phyloP scores from a whole-genome alignment of 2,888 invertebrate species.

The Sarcophaga carnaria region DNA sequence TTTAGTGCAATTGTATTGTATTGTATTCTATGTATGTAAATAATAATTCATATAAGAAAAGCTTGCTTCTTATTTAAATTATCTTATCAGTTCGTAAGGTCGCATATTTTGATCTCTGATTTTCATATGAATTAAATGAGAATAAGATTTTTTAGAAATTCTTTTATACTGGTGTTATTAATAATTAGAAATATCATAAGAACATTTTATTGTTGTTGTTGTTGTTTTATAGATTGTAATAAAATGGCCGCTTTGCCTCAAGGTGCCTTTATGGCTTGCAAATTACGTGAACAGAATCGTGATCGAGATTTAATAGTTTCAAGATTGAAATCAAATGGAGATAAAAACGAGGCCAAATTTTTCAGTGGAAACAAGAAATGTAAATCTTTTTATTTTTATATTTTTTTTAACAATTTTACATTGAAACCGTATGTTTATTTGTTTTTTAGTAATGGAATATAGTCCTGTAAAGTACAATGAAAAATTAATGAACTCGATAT shows the following conservation, averaged over 20 bases:
- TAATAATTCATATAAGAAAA: background rate
- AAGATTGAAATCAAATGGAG: slow-evolving; percentile 82
- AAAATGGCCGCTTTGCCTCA: slow-evolving; percentile 90
- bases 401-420: background rate
- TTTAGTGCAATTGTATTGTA: background rate
- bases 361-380: slow-evolving; percentile 77
- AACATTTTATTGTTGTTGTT: slow-evolving; percentile 1
- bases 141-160: slow-evolving; percentile 2
- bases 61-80: slow-evolving; percentile 16
- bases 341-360: slow-evolving; percentile 74
- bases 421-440: background rate
- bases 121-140: slow-evolving; percentile 43
- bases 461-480: slow-evolving; percentile 90
- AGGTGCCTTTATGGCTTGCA: slow-evolving; percentile 88
- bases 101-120: slow-evolving; percentile 58
- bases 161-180: background rate
- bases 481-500: slow-evolving; percentile 94
- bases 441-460: slow-evolving; percentile 84
- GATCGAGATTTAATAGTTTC: slow-evolving; percentile 83
- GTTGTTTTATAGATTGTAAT: slow-evolving; percentile 62
- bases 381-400: slow-evolving; percentile 72
- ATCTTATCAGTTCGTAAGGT: slow-evolving; percentile 60
- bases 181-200: background rate
- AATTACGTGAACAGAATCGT: slow-evolving; percentile 83
- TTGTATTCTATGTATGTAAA: background rate